Conservation (phyloP, 2,113 vertebrate genomes). For the Nycticorax nycticorax region DNA sequence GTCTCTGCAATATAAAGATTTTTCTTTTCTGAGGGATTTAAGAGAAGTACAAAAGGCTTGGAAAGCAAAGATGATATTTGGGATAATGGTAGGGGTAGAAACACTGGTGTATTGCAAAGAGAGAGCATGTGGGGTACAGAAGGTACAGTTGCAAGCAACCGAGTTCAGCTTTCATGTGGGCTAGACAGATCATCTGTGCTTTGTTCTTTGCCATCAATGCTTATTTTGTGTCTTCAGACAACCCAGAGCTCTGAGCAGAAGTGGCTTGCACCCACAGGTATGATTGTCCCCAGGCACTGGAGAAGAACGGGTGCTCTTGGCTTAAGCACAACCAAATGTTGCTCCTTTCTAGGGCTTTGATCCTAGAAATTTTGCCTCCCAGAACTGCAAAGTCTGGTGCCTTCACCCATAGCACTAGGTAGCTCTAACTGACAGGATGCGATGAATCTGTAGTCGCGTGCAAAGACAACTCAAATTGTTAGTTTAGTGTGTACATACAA, state of each 20-base stretch:
- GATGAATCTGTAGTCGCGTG: background rate
- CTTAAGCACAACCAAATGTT: background rate
- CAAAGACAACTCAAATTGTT: background rate
- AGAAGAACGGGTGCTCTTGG: background rate
- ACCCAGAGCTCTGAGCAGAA: background rate
- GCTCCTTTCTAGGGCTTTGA: background rate
- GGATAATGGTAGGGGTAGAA: background rate
- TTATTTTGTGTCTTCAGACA: background rate
- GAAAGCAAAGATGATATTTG: background rate
- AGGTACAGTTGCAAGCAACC: background rate
- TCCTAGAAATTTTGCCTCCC: background rate
- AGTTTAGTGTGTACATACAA: background rate
- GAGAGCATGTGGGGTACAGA: background rate
- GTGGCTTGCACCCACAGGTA: background rate
- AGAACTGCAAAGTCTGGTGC: background rate
- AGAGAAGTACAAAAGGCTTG: background rate
- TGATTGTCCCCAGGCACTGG: background rate
- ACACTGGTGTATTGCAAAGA: background rate
- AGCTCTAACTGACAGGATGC: background rate
- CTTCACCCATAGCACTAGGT: background rate
- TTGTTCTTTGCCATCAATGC: background rate
- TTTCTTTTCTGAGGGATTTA: background rate
- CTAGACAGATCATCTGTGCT: background rate
- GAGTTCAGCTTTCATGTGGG: background rate
- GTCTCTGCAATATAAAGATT: background rate